Percentiles rank a stretch among this genome's conserved stretches.
Evolutionary conservation across 2,797 vertebrate genomes (phyloP).

Genomic region (Cirrhinus molitorella): DNA sequence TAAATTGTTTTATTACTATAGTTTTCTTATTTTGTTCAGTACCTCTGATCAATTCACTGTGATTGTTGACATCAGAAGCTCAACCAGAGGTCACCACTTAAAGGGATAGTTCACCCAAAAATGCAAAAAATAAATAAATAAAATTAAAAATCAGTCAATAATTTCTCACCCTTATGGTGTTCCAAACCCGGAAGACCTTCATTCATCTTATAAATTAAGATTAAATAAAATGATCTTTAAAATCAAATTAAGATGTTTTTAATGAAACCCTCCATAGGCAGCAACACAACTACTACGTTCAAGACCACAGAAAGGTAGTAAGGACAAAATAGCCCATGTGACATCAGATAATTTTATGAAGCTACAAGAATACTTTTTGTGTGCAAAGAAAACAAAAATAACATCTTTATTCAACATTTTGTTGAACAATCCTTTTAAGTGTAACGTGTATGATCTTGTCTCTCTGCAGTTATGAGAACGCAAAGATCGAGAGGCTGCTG

Average conservation of each 20-base stretch:
- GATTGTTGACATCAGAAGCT: too few species aligned
- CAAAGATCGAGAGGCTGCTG: slow-evolving; percentile 91
- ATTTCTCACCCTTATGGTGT: not conserved
- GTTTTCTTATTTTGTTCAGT: too few species aligned
- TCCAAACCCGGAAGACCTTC: not conserved
- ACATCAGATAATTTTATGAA: not conserved
- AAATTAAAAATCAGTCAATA: too few species aligned
- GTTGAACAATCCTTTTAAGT: not conserved
- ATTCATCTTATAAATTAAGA: too few species aligned
- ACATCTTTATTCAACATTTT: not conserved
- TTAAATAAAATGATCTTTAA: too few species aligned
- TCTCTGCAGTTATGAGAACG: slow-evolving; percentile 83
- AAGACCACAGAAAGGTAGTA: not conserved
- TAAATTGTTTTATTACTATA: too few species aligned
- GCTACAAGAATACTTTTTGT: not conserved
- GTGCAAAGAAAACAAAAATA: not conserved
- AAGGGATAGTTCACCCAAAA: not conserved
- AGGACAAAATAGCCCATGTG: not conserved
- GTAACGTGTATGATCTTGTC: slow-evolving; percentile 3
- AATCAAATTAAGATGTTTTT: not conserved
- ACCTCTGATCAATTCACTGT: not conserved
- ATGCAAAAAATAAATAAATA: too few species aligned
- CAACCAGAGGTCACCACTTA: not conserved
- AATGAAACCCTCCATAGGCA: not conserved
- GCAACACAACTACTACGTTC: not conserved